phyloP scores from a whole-genome alignment of 2,797 vertebrate genomes.

The Podargus strigoides region DNA sequence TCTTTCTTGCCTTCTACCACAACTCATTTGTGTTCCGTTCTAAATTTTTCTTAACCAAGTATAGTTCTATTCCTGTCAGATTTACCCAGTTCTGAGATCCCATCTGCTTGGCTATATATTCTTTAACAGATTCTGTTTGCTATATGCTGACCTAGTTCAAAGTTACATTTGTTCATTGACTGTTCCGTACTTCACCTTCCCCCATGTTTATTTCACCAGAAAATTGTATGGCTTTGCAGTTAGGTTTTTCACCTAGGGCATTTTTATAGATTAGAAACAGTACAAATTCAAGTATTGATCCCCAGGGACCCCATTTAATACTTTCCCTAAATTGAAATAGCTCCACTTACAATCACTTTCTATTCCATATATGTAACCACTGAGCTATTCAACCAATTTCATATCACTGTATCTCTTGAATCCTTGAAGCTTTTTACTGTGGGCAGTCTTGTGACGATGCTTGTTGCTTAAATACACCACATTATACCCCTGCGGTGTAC shows the following conservation, averaged over 20 bases:
- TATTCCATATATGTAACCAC: constrained; percentile 39
- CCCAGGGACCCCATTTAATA: constrained; percentile 41
- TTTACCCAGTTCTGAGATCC: constrained; percentile 42
- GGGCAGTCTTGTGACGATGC: background rate
- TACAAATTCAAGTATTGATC: constrained; percentile 48
- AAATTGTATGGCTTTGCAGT: constrained; percentile 22
- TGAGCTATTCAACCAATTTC: constrained; percentile 47
- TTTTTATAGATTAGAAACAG: constrained; percentile 53
- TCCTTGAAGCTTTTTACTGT: constrained; percentile 4
- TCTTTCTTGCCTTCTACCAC: constrained; percentile 21
- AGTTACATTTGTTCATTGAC: constrained; percentile 40
- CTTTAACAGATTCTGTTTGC: constrained; percentile 49
- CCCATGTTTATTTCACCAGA: constrained; percentile 37
- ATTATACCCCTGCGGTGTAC: background rate
- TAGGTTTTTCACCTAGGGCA: constrained; percentile 13
- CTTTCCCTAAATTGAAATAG: constrained; percentile 53
- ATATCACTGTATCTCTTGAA: constrained; percentile 5
- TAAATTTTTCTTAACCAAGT: constrained; percentile 40
- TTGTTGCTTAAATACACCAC: constrained; percentile 8
- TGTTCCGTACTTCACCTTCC: constrained; percentile 9
- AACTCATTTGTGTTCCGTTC: constrained; percentile 21
- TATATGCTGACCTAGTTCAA: constrained; percentile 55
- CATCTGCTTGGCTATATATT: constrained; percentile 56
- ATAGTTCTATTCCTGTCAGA: constrained; percentile 52
- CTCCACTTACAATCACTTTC: constrained; percentile 38